Evolutionary conservation across 2,888 invertebrate species (phyloP), one percentile per base, ranked within the genome.

Genomic region (Tenthredo mesomela): DNA sequence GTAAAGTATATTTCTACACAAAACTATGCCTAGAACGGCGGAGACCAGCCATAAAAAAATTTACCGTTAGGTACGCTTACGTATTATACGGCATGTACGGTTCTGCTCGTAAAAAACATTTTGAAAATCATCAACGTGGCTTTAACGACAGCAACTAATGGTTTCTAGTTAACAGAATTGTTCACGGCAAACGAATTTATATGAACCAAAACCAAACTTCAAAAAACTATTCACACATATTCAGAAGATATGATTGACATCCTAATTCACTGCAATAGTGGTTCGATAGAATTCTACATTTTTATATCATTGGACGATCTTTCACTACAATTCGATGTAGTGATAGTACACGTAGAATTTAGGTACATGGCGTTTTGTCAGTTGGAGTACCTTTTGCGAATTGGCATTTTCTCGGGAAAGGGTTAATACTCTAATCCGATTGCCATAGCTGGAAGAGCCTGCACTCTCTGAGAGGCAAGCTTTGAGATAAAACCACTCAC

Each of bases 71-170:
- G 7, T 33, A 67, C 25, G 10, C 54, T 29, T 33, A 61, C 40
- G 40, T 15, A 15, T 29, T 29, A 29, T 15, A n/a, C 33, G 21
- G 40, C 9, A 15, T 33, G n/a, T 18, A 37, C 40, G 29, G 40
- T 58, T 80, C 3, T 15, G 61, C 37, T 58, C 80, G 80, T 80
- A 80, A 80, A 80, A 80, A 80, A 40, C 37, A 37, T 58, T 61
- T 12, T 15, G 9, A 80, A 61, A 61, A 61, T 80, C 12, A 80
- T 61, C 61, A 61, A 21, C 58, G 40, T 18, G 21, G 21, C 12
- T 18, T 77, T 54, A 77, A 77, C 50, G 50, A 77, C 10, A 6
- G 25, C 21, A 12, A n/a, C 21, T 5, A 40, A 73, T 29, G 67
- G 67, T 33, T 67, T 33, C 33, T 10, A 33, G 5, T 61, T 2